Base-by-base conservation (phyloP, 2,113 vertebrate genomes). In the Eulacestoma nigropectus region DNA sequence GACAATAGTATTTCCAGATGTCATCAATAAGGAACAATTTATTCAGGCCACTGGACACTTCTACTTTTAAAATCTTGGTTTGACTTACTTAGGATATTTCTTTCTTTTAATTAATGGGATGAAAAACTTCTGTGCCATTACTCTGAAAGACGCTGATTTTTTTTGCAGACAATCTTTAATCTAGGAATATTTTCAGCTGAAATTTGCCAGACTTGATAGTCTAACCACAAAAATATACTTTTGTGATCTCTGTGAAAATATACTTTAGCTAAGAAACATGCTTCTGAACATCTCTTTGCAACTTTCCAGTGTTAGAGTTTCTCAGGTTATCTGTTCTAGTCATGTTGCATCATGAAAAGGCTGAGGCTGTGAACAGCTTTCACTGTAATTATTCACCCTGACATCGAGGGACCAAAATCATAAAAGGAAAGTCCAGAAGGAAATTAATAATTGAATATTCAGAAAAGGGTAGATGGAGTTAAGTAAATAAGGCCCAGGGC, bases 371-470 rank as follows among this genome's bases (percentile, higher is more conserved):
- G 81, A 95, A 50, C 53, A 78, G 65, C 41, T 87, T 92, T 91
- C 69, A 50, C n/a, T 96, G 77, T 79, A 95, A 87, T 92, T 94
- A 92, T 94, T 91, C 74, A 89, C 84, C 37, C 60, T 94, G 81
- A 94, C 77, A 87, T 85, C 15, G 2, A 94, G 89, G 77, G 77
- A 95, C 41, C 44, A 75, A 90, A 94, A 94, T 87, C 74, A 46
- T 92, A 75, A 89, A 84, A 92, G 67, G n/a, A 82, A 94, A 93
- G 84, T 91, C 87, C 87, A 85, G 67, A 68, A 92, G 89, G 84
- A 95, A 89, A 96, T 94, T 95, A 94, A 96, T 91, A 96, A 97
- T 93, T 94, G 68, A 96, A 73, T 57, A 84, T 95, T 95, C 74
- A 91, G 89, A 57, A 92, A 89, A 89, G 57, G 84, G 87, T 94